Evolutionary conservation across 2,888 invertebrate genomes (phyloP).

Genomic region (Monochamus alternatus): DNA sequence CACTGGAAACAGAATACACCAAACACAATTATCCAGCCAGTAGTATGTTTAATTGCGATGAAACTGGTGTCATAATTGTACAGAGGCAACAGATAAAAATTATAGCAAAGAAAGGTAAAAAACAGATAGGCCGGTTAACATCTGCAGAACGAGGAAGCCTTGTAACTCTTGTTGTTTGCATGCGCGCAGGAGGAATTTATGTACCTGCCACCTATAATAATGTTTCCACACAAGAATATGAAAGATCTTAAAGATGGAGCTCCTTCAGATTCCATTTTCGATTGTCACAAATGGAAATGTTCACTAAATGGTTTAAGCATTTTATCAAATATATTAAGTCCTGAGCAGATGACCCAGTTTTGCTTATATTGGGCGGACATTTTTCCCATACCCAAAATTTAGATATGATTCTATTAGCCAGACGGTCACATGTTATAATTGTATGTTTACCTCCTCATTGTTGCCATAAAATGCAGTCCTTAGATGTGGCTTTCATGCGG

Average conservation of each 20-base stretch:
- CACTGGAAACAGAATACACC: neutral
- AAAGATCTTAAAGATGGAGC: too few relatives aligned
- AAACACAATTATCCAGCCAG: neutral
- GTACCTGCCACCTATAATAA: neutral
- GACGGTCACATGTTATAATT: conserved; percentile 11
- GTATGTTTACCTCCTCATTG: conserved; percentile 31
- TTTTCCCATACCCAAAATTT: conserved; percentile 29
- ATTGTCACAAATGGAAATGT: neutral
- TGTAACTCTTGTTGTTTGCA: too few relatives aligned
- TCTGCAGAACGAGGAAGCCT: too few relatives aligned
- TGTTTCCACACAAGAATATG: too few relatives aligned
- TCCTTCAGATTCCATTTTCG: neutral
- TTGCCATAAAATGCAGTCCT: conserved; percentile 20
- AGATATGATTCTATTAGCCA: conserved; percentile 23
- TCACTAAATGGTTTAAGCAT: neutral
- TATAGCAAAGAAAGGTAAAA: too few relatives aligned
- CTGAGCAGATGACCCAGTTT: neutral
- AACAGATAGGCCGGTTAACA: too few relatives aligned
- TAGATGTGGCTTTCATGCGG: conserved; percentile 22
- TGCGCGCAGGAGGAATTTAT: too few relatives aligned
- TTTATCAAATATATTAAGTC: neutral
- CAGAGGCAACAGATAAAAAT: too few relatives aligned
- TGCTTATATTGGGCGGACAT: conserved; percentile 18
- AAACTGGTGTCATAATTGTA: too few relatives aligned
- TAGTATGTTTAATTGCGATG: neutral